These are phyloP conservation scores for Brachyhypopomus gauderio DNA, from an alignment of 2,113 vertebrate genomes.

Conservation along the genomic window DNA sequence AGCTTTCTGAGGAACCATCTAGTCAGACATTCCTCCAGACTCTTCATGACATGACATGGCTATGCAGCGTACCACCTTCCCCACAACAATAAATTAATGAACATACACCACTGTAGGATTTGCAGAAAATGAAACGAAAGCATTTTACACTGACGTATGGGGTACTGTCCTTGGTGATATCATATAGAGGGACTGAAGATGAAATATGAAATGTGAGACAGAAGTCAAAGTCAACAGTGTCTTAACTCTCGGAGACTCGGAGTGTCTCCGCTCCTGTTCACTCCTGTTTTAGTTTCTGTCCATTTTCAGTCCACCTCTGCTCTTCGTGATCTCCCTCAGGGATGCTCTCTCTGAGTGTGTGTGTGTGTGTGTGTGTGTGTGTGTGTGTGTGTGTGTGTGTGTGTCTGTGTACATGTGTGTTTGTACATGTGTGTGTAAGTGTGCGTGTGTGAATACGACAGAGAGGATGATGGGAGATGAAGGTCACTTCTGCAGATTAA, in stretches of 20 bases:
- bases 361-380: slow-evolving; percentile 18
- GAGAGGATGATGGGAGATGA: background rate
- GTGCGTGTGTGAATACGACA: slow-evolving; percentile 3
- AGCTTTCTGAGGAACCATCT: background rate
- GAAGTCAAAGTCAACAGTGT: slow-evolving; percentile 25
- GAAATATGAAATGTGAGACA: slow-evolving; percentile 10
- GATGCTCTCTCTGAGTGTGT: slow-evolving; percentile 10
- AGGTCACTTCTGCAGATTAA: slow-evolving; percentile 64
- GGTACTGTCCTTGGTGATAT: background rate
- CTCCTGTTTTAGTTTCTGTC: slow-evolving; percentile 11
- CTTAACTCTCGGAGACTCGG: slow-evolving; percentile 30
- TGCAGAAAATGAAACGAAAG: slow-evolving; percentile 20
- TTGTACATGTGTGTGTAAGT: background rate
- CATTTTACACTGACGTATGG: slow-evolving; percentile 37
- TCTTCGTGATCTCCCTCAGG: background rate
- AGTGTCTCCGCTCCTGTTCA: background rate
- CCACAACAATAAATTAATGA: slow-evolving; percentile 73
- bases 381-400: slow-evolving; percentile 31
- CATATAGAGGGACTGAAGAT: background rate
- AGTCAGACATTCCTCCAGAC: slow-evolving; percentile 14
- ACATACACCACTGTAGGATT: slow-evolving; percentile 28
- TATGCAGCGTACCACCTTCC: background rate
- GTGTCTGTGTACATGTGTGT: slow-evolving; percentile 10
- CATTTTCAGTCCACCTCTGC: background rate
- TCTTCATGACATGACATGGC: slow-evolving; percentile 28